Evolutionary conservation across 1,140 invertebrate genomes (phyloP), one percentile per base, ranked within the genome.

Genomic region (Campoletis sonorensis): DNA sequence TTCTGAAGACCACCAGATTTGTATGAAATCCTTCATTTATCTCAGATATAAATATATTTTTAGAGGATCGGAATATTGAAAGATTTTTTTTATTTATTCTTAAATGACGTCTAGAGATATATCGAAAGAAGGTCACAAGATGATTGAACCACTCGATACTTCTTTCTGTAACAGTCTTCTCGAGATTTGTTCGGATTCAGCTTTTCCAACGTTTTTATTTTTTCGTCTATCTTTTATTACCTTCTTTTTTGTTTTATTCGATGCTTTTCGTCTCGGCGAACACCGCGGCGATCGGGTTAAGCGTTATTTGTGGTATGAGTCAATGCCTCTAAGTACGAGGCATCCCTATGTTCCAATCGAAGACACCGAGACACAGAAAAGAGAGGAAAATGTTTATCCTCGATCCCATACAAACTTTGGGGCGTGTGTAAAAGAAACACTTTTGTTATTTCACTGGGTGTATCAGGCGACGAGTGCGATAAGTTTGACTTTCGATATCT

Each of bases 401-500:
- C 61, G 26, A 67, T 67, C 61, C 23, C 61, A 13, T 67, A 67
- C 61, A 67, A 67, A 67, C 61, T 67, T 67, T 15, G n/a, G 21
- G n/a, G 21, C 8, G 21, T 23, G 21, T 15, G 61, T 10, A 45
- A 45, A 11, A 67, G 61, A 67, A 67, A 67, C 61, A 26, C 61
- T 67, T 27, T 67, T 67, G 61, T 67, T 67, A 67, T 67, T 67
- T 67, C 61, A 13, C 61, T 15, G 61, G 23, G 61, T 67, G 61
- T 67, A 67, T 67, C 61, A 67, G 61, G 40, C 61, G 23, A 30
- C 23, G 61, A 67, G 61, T 67, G 61, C 40, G 5, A 45, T 45
- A 45, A 8, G 40, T 67, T 67, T 67, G 8, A 5, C 13, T 27
- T 27, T 67, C 61, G 61, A 67, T 67, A 67, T 27, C 61, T 67